Conservation (phyloP, 2,113 vertebrate genomes). For the Alosa alosa region DNA sequence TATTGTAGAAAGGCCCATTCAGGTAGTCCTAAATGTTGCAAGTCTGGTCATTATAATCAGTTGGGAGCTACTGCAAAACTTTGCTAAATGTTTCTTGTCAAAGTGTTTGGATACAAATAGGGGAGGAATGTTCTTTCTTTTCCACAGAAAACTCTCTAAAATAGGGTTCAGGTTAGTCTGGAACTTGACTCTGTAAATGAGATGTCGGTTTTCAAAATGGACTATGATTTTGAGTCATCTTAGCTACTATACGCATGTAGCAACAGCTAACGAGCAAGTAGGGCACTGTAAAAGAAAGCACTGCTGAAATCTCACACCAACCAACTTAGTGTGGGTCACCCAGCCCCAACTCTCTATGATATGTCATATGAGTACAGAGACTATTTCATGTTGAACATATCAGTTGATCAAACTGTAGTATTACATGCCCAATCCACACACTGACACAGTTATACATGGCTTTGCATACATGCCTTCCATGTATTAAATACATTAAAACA, state of each 20-base stretch:
- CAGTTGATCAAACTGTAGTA: neutral
- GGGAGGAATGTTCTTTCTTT: neutral
- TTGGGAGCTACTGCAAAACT: neutral
- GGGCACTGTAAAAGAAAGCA: slow-evolving; percentile 4
- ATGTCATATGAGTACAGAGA: neutral
- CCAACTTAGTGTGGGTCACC: too few relatives aligned
- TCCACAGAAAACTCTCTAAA: neutral
- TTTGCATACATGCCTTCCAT: slow-evolving; percentile 6
- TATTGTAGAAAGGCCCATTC: too few relatives aligned
- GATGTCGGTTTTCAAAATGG: neutral
- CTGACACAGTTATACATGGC: neutral
- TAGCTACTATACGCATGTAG: neutral
- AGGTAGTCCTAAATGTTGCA: too few relatives aligned
- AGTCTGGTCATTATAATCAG: neutral
- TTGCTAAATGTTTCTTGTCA: neutral
- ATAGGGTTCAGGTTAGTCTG: too few relatives aligned
- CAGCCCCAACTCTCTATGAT: neutral
- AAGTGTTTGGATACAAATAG: too few relatives aligned
- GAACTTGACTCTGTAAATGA: neutral
- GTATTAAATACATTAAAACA: neutral
- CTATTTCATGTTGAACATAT: neutral
- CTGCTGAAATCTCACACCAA: neutral
- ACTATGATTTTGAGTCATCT: neutral
- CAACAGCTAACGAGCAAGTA: neutral
- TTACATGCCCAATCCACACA: neutral